Base-by-base conservation (phyloP, 1,140 invertebrate genomes). In the Ceratoteleas bidentatus region DNA sequence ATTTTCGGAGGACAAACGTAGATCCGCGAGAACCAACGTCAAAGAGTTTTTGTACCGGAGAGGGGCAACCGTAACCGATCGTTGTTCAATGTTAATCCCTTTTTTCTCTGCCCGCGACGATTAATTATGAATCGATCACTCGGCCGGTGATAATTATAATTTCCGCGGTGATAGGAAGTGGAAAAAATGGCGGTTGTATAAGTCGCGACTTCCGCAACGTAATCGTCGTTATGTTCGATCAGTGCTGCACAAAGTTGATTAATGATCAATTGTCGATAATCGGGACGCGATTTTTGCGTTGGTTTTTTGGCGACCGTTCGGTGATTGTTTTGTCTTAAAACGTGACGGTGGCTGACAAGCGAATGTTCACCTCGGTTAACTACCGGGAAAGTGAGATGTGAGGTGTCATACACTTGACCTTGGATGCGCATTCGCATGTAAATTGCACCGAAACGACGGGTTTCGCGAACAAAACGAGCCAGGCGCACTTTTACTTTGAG, bases 51-150 rank as follows among this genome's bases (percentile, higher is more conserved):
- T 24, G 24, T 24, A 1, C 4, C 24, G 24, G 24, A 24, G 24
- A 24, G 24, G 24, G 1, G 4, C 1, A 1, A 24, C 24, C 24
- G 24, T 24, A 24, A 24, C 24, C 24, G 47, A 77, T 64, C 6
- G 66, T 5, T 65, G 0, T 61, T 60, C 53, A 36, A 79, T 56
- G 75, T 9, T 72, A 79, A 72, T 79, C 43, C 11, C 34, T 32
- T 61, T 52, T 78, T 78, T 78, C 66, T 47, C 9, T 9, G 33
- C 32, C 14, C 10, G 14, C 6, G n/a, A n/a, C 24, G 50, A 72
- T 78, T 78, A 78, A 78, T 70, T 78, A 78, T 78, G 65, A 78
- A 78, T 78, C 75, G 70, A 58, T 58, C 65, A 70, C 53, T 56
- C 52, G 33, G 49, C 60, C 47, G 32, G 43, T 11, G 40, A 47